phyloP scores from a whole-genome alignment of 30 jellyfish, hydroid and myxozoan genomes.

The Kudoa iwatai region DNA sequence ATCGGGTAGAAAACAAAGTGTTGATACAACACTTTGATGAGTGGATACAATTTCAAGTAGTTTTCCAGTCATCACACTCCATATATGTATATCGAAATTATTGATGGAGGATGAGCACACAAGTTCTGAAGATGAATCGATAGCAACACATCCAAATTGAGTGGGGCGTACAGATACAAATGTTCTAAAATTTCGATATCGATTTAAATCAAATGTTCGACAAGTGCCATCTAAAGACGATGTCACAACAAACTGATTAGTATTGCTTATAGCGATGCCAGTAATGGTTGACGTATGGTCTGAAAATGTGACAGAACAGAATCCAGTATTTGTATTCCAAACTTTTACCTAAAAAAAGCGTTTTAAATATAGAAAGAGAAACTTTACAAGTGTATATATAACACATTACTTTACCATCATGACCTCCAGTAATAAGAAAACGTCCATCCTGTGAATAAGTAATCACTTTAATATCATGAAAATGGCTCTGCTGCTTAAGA shows the following conservation, averaged over 20 bases:
- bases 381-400: no score
- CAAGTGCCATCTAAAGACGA: conserved; percentile 81
- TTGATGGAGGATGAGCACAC: conserved; percentile 63
- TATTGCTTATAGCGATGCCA: conserved; percentile 34
- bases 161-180: conserved; percentile 65
- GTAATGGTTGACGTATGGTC: conserved; percentile 51
- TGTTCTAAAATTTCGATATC: conserved; percentile 83
- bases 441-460: conserved; percentile 82
- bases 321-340: conserved; percentile 62
- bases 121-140: conserved; percentile 48
- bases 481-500: conserved; percentile 68
- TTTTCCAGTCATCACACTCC: conserved; percentile 89
- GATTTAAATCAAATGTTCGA: conserved; percentile 51
- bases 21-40: conserved; percentile 60
- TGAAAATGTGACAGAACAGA: conserved; percentile 51
- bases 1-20: conserved; percentile 23
- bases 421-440: conserved; percentile 65
- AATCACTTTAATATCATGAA: conserved; percentile 35
- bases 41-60: conserved; percentile 46
- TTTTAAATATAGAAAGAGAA: no score
- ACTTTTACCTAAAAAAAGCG: no score
- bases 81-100: conserved; percentile 29
- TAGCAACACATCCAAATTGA: conserved; percentile 42
- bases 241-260: conserved; percentile 34
- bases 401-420: conserved; percentile 94